Evolutionary conservation across 2,797 vertebrate genomes (phyloP).

Genomic region (Epinephelus malabaricus): DNA sequence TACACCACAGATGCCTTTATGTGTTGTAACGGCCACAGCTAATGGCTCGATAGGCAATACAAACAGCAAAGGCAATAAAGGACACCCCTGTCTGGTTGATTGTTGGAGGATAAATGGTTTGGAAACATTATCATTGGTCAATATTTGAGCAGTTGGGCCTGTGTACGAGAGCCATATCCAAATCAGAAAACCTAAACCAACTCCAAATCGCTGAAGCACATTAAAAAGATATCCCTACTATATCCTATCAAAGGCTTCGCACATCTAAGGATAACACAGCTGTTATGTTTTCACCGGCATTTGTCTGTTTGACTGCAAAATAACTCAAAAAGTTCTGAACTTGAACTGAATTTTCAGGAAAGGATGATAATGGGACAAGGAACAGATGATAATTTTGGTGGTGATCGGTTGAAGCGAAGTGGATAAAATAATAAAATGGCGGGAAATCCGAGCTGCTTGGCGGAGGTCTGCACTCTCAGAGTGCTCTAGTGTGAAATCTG

Average conservation of each 20-base stretch:
- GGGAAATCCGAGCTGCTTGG: too few relatives aligned
- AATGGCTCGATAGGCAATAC: not conserved
- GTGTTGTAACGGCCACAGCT: not conserved
- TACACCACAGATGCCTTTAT: not conserved
- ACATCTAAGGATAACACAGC: not conserved
- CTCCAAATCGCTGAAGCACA: not conserved
- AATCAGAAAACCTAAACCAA: not conserved
- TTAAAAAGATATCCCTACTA: not conserved
- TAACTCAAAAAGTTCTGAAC: too few relatives aligned
- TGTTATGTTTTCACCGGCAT: not conserved
- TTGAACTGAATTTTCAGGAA: too few relatives aligned
- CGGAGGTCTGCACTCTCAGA: too few relatives aligned
- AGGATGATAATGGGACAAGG: too few relatives aligned
- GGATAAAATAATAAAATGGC: too few relatives aligned
- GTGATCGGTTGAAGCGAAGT: too few relatives aligned
- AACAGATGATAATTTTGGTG: too few relatives aligned
- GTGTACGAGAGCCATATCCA: not conserved
- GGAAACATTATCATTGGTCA: not conserved
- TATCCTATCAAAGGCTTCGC: not conserved
- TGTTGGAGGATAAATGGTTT: not conserved
- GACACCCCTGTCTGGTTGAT: not conserved
- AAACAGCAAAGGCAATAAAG: not conserved
- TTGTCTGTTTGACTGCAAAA: too few relatives aligned
- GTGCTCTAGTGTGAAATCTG: not conserved
- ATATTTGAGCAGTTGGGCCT: not conserved